Percentiles rank a stretch among this genome's conserved stretches.
These are phyloP conservation scores for Sphecodes monilicornis DNA, from an alignment of 2,888 invertebrate genomes.

Conservation along the genomic window DNA sequence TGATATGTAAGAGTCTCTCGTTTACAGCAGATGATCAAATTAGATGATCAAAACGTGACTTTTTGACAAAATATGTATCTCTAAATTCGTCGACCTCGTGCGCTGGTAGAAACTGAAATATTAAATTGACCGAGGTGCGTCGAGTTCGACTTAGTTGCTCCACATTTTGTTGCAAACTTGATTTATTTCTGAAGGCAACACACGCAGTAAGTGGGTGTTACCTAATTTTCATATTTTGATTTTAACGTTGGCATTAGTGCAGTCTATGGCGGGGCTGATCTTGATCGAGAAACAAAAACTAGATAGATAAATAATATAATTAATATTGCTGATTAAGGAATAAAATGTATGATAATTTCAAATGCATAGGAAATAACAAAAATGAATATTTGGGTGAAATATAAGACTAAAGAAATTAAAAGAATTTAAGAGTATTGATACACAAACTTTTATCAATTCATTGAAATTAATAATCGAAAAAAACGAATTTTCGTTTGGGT, in stretches of 20 bases:
- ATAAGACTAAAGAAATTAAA: neutral
- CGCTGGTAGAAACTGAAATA: slow-evolving; percentile 38
- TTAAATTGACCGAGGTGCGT: slow-evolving; percentile 52
- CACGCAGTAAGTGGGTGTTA: neutral
- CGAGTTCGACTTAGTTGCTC: slow-evolving; percentile 25
- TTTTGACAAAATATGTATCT: neutral
- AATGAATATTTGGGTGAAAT: neutral
- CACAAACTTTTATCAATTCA: no score
- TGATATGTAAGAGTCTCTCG: neutral
- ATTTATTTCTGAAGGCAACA: slow-evolving; percentile 17
- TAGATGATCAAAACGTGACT: neutral
- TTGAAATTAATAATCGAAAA: neutral
- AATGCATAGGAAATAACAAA: neutral
- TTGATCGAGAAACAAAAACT: neutral
- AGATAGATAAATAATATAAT: neutral
- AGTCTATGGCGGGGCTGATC: neutral
- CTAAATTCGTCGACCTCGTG: neutral
- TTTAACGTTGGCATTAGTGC: neutral
- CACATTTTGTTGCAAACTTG: slow-evolving; percentile 6
- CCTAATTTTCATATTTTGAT: neutral
- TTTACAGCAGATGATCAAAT: neutral
- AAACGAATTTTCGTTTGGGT: neutral
- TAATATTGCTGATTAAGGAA: neutral
- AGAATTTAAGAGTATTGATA: no score
- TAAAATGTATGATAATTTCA: neutral